Evolutionary conservation across 2,113 vertebrate species (phyloP).

Genomic region (Syngnathus scovelli): DNA sequence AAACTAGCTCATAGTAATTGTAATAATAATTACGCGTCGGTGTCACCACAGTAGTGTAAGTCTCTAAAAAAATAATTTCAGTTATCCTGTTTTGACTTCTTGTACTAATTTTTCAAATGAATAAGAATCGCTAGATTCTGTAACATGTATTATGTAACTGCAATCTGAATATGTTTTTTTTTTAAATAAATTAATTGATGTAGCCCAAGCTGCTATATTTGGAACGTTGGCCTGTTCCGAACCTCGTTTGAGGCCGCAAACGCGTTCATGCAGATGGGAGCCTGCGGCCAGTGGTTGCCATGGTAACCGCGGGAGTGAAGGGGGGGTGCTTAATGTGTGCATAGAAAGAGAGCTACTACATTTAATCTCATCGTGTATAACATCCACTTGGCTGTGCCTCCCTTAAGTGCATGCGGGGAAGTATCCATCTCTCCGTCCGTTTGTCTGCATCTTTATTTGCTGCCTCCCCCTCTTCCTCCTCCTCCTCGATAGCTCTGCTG

Average conservation of each 20-base stretch:
- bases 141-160: background rate
- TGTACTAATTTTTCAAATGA: too few relatives aligned
- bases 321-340: background rate
- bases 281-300: background rate
- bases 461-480: constrained; percentile 10
- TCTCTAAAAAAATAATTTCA: too few relatives aligned
- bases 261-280: background rate
- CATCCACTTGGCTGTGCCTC: background rate
- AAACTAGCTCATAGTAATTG: too few relatives aligned
- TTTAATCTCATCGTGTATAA: constrained; percentile 1
- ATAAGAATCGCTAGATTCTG: too few relatives aligned
- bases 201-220: background rate
- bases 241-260: background rate
- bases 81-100: too few relatives aligned
- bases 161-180: background rate
- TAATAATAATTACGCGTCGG: too few relatives aligned
- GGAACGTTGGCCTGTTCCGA: background rate
- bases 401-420: constrained; percentile 32
- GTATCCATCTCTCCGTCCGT: constrained; percentile 29
- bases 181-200: background rate
- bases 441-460: constrained; percentile 32
- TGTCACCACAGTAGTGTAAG: too few relatives aligned
- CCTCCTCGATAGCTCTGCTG: constrained; percentile 47
- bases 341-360: background rate
- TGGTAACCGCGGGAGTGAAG: background rate